A percentile compares a stretch with the other conserved stretches of the same genome.
Conservation (phyloP, 2,113 vertebrate species). For the Balaeniceps rex region DNA sequence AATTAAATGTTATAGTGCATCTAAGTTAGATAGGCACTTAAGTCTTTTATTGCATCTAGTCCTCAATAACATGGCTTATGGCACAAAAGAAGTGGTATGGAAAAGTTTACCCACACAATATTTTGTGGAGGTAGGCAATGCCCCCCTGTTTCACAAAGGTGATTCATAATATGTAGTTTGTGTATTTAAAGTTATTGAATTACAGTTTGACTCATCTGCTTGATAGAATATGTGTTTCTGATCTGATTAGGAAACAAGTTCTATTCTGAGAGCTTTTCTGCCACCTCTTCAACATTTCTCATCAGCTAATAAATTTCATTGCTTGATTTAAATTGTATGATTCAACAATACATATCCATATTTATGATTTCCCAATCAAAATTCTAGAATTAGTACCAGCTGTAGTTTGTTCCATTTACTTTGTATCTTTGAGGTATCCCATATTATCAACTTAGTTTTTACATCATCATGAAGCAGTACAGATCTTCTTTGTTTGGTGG, state of each 20-base stretch:
- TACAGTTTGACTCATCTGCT: not conserved
- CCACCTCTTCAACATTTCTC: not conserved
- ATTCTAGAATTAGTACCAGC: not conserved
- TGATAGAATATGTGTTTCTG: not conserved
- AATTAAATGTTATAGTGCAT: not conserved
- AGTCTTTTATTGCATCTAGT: not conserved
- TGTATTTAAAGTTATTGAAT: not conserved
- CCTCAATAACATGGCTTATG: not conserved
- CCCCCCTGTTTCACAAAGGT: not conserved
- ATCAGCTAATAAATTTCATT: not conserved
- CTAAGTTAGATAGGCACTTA: not conserved
- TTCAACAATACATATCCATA: constrained; percentile 13
- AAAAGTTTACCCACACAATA: not conserved
- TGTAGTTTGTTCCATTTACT: not conserved
- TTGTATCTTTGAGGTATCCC: not conserved
- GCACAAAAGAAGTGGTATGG: not conserved
- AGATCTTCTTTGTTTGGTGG: not conserved
- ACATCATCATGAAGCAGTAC: not conserved
- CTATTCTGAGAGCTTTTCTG: constrained; percentile 11
- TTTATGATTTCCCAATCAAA: constrained; percentile 15
- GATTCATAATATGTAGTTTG: not conserved
- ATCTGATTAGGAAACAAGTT: not conserved
- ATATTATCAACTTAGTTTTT: not conserved
- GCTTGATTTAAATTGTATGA: constrained; percentile 4
- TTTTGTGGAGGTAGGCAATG: not conserved